phyloP scores from a whole-genome alignment of 2,888 invertebrate species.

The Cerastis leucographa region DNA sequence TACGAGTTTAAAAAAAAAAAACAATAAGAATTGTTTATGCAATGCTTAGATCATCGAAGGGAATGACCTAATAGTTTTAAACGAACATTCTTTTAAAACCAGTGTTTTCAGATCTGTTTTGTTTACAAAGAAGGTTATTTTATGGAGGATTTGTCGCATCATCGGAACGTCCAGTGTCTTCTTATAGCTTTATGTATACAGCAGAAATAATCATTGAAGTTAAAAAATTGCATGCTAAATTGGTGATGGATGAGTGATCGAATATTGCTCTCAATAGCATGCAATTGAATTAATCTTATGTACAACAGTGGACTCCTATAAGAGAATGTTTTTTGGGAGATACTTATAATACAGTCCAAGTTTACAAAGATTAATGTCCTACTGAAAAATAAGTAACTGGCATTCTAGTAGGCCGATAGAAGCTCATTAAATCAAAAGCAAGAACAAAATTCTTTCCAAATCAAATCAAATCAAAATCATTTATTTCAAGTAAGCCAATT shows the following conservation, averaged over 20 bases:
- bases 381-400: not conserved
- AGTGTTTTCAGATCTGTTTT: not conserved
- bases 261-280: not conserved
- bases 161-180: not conserved
- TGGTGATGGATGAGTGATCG: not conserved
- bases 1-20: conserved; percentile 6
- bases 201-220: too few relatives aligned
- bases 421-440: not conserved
- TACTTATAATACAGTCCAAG: not conserved
- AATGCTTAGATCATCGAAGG: conserved; percentile 30
- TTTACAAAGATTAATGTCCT: not conserved
- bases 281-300: not conserved
- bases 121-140: not conserved
- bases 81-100: not conserved
- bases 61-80: conserved; percentile 1
- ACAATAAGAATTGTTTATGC: conserved; percentile 11
- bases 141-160: not conserved
- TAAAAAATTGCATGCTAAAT: not conserved
- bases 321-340: not conserved
- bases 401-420: not conserved
- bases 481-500: too few relatives aligned
- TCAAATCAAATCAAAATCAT: too few relatives aligned
- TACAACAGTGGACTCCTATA: not conserved
- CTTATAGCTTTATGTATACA: not conserved
- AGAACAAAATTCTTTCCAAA: too few relatives aligned